A percentile compares a stretch with the other conserved stretches of the same genome.
These are phyloP conservation scores for Rhineura floridana DNA, from an alignment of 2,113 vertebrate species.

Conservation along the genomic window DNA sequence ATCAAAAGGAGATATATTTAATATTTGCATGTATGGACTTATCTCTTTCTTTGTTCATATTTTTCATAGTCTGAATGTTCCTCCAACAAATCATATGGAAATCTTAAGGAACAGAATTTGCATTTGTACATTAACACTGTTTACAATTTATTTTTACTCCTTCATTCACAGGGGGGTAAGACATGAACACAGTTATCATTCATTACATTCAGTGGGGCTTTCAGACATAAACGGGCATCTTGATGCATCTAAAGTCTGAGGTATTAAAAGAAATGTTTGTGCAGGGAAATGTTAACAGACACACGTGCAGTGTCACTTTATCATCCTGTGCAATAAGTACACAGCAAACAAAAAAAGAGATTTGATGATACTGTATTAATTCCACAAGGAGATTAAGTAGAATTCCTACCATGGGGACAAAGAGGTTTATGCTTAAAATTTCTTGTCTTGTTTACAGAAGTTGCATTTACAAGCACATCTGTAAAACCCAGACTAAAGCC, in stretches of 20 bases:
- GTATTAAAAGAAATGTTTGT: not conserved
- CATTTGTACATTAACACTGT: not conserved
- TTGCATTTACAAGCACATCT: slow-evolving; percentile 32
- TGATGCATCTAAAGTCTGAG: not conserved
- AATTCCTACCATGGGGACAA: not conserved
- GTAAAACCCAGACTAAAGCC: slow-evolving; percentile 43
- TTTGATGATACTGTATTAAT: not conserved
- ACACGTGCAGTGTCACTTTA: not conserved
- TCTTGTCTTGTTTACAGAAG: slow-evolving; percentile 18
- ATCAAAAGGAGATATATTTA: not conserved
- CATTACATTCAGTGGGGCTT: not conserved
- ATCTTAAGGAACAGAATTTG: not conserved
- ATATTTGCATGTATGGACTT: not conserved
- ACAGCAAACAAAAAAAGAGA: not conserved
- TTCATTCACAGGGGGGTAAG: not conserved
- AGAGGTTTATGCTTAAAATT: slow-evolving; percentile 44
- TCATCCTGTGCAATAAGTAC: not conserved
- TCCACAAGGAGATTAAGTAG: not conserved
- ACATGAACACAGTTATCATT: not conserved
- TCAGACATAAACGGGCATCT: not conserved
- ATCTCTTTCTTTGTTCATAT: not conserved
- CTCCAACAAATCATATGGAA: not conserved
- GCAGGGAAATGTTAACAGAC: not conserved
- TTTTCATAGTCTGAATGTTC: not conserved
- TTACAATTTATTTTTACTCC: not conserved